Conservation (phyloP, 1,140 invertebrate genomes). For the Papilio helenus region DNA sequence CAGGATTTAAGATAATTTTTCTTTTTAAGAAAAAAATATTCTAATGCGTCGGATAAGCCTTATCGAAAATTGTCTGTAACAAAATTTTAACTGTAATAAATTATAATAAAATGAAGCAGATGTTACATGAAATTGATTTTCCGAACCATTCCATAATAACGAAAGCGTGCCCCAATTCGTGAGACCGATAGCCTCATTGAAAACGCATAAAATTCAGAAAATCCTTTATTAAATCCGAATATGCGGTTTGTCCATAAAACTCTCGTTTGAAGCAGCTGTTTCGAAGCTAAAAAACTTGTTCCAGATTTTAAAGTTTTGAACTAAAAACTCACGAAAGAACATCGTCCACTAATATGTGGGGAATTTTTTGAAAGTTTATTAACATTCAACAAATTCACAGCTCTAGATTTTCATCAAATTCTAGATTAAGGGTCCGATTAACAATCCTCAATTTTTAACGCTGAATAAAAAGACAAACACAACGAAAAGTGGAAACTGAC, state of each 20-base stretch:
- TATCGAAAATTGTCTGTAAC: not conserved
- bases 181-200: constrained; percentile 15
- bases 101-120: not conserved
- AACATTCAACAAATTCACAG: not conserved
- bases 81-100: not conserved
- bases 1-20: not conserved
- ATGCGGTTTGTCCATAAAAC: constrained; percentile 28
- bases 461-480: too few species aligned
- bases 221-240: constrained; percentile 9
- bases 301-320: not conserved
- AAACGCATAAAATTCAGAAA: constrained; percentile 16
- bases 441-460: too few species aligned
- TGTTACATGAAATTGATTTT: constrained; percentile 5
- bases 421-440: too few species aligned
- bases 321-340: not conserved
- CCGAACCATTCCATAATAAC: constrained; percentile 3
- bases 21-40: not conserved
- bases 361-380: not conserved
- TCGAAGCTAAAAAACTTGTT: not conserved
- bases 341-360: not conserved
- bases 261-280: constrained; percentile 15
- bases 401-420: too few species aligned
- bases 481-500: too few species aligned
- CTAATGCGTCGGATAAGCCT: not conserved
- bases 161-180: constrained; percentile 13